Base-by-base conservation (phyloP, 2,888 invertebrate genomes). In the Chaetoderma sp. region DNA sequence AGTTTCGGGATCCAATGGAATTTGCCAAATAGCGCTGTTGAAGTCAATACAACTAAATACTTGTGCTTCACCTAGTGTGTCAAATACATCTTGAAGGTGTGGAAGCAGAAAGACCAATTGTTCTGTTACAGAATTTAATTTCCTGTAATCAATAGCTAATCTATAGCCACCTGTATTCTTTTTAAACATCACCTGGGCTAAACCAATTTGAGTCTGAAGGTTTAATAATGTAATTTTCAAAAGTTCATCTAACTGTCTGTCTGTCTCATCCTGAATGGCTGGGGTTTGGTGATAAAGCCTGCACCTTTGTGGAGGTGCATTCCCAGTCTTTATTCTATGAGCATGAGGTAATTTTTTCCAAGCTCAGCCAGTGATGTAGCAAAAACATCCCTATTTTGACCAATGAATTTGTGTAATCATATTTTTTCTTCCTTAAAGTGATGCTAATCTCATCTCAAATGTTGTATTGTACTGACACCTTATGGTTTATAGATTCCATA, bases 11-110 rank as follows among this genome's bases (percentile, higher is more conserved):
- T 63, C 54, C 27, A 67, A 42, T 16, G 63, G 67, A 33, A 59
- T 60, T 67, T 67, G 63, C 54, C 61, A 65, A 52, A 64, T 65
- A 2, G 45, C 68, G 21, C 57, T 44, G 3, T 42, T 18, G n/a
- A 65, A 52, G 45, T 68, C 64, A 21, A 68, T 39, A 2, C 44
- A 45, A 23, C 44, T 33, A 52, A 67, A 64, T 42, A 64, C 33
- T n/a, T 55, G 32, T 13, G 63, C 59, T 52, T 68, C 28, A 16
- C 50, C 42, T 27, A 18, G 55, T 16, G 59, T 23, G 39, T 68
- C 68, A 39, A 65, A 42, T 13, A 60, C 64, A 61, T 50, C 54
- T 25, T 64, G 58, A 23, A 61, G 30, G 21, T 50, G 23, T 3
- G 68, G 68, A 4, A 68, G 45, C 1, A 58, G 58, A 28, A 39